phyloP scores from a whole-genome alignment of 2,888 invertebrate species.

The Neelides folsomi region DNA sequence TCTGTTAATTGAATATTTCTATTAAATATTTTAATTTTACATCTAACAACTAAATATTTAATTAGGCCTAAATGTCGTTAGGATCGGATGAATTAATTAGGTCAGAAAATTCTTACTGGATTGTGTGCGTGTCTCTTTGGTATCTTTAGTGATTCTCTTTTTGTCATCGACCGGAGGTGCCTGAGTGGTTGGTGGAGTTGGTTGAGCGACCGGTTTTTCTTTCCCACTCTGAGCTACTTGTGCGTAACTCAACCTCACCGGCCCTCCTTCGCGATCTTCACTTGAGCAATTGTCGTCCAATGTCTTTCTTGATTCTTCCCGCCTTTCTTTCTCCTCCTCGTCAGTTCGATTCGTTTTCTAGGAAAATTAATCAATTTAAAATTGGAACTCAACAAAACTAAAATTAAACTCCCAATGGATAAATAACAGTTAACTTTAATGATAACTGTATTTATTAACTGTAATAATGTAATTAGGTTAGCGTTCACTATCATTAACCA shows the following conservation, averaged over 20 bases:
- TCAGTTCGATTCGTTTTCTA: conserved; percentile 16
- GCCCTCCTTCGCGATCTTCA: conserved; percentile 28
- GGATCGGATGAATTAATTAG: too few species aligned
- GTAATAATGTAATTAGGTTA: too few species aligned
- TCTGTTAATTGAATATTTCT: too few species aligned
- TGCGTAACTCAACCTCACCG: conserved; percentile 47
- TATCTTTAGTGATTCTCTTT: conserved; percentile 22
- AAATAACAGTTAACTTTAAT: too few species aligned
- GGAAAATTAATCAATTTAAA: not conserved
- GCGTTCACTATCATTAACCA: too few species aligned
- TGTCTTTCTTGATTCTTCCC: conserved; percentile 11
- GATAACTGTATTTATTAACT: too few species aligned
- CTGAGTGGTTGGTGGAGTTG: conserved; percentile 9
- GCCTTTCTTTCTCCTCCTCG: conserved; percentile 13
- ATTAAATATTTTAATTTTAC: too few species aligned
- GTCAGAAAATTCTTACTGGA: too few species aligned
- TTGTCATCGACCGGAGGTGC: conserved; percentile 15
- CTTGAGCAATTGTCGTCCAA: conserved; percentile 32
- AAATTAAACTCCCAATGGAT: too few species aligned
- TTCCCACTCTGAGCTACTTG: conserved; percentile 47
- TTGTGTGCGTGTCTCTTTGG: conserved; percentile 24
- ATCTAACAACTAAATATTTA: too few species aligned
- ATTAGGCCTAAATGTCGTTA: too few species aligned
- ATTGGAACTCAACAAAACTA: too few species aligned
- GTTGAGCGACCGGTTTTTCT: conserved; percentile 21